Percentiles rank a stretch among this genome's conserved stretches.
Conservation (phyloP, 2,113 vertebrate genomes). For the Balaeniceps rex region DNA sequence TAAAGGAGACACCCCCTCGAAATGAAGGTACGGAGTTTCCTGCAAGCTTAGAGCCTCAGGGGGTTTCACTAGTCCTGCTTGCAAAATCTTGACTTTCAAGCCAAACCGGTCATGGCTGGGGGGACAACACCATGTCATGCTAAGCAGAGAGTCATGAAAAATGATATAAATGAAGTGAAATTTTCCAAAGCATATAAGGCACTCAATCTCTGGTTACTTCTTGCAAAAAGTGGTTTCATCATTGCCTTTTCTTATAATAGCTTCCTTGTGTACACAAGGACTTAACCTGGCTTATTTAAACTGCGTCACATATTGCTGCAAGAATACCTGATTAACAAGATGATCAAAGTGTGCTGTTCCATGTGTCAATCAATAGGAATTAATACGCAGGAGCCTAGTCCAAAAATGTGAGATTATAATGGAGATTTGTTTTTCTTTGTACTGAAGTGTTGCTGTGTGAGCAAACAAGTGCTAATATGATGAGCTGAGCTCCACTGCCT, state of each 20-base stretch:
- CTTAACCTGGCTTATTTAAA: constrained; percentile 41
- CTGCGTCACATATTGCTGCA: neutral
- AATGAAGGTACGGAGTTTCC: neutral
- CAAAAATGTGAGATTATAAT: neutral
- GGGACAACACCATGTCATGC: neutral
- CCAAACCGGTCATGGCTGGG: neutral
- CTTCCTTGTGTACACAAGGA: constrained; percentile 58
- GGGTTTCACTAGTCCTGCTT: neutral
- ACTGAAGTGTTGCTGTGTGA: neutral
- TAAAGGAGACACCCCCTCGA: neutral
- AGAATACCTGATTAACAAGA: constrained; percentile 36
- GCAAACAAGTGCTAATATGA: neutral
- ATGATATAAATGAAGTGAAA: neutral
- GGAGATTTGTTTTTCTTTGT: neutral
- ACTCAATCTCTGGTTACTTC: neutral
- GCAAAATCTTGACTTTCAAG: constrained; percentile 43
- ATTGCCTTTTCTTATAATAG: constrained; percentile 26
- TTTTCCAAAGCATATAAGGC: neutral
- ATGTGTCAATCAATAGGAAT: constrained; percentile 30
- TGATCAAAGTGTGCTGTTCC: constrained; percentile 36
- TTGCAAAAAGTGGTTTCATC: constrained; percentile 44
- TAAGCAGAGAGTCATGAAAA: constrained; percentile 18
- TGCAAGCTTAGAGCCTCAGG: neutral
- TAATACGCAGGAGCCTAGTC: neutral
- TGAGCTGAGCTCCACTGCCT: neutral